Evolutionary conservation across 2,113 vertebrate genomes (phyloP), one percentile per base, ranked within the genome.

Genomic region (Bubo scandiacus): DNA sequence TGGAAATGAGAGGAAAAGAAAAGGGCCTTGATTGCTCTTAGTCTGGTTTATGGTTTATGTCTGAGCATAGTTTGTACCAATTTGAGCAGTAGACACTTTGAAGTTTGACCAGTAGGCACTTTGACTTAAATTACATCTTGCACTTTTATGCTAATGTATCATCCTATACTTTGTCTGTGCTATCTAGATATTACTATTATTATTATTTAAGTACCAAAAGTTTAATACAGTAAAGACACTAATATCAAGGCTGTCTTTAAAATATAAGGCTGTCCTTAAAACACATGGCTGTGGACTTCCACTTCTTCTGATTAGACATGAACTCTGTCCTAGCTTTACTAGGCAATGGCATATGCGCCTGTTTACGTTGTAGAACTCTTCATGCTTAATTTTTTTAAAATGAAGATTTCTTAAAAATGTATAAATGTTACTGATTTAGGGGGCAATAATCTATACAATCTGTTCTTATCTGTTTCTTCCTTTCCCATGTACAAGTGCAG

Each of bases 91-190:
- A 83, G 27, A 40, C 30, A 55, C 58, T 77, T 57, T 52, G 57
- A 72, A 78, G 49, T 55, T 89, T 74, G 54, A 80, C 73, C 47
- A 75, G 61, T 71, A 94, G 68, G 66, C 81, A 95, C 87, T 90
- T 94, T 91, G 70, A 85, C 42, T 94, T 86, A 79, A 88, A 43
- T 89, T 94, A 18, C 63, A 20, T 85, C 42, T 81, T 92, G 94
- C 91, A 94, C 92, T 94, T 96, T 86, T 78, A 51, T 86, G 68
- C 55, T 52, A 85, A 52, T 87, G 16, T 90, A 62, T 82, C 23
- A 67, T 72, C 47, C 68, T 83, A 12, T 90, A 87, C 34, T 86
- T 94, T 89, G 65, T 70, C 73, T 86, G 51, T 71, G 54, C 34
- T 86, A 32, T 90, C 66, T 93, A 87, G 70, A 81, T 77, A 57